A percentile compares a stretch with the other conserved stretches of the same genome.
Evolutionary conservation across 2,797 vertebrate species (phyloP).

Genomic region (Phoxinus dragarum): DNA sequence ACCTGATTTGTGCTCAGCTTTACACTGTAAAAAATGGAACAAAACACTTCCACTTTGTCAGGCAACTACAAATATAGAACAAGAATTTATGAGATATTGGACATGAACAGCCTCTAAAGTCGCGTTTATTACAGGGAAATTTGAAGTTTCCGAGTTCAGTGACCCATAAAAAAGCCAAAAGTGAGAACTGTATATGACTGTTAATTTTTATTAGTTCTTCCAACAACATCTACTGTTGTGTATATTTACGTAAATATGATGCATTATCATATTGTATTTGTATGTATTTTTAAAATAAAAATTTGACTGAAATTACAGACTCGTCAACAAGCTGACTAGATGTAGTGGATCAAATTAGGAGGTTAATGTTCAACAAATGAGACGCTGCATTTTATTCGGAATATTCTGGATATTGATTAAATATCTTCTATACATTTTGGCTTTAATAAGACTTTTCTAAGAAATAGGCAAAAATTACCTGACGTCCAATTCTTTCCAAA

Average conservation of each 20-base stretch:
- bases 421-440: background rate
- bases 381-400: background rate
- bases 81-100: too few relatives aligned
- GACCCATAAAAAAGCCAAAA: background rate
- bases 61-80: too few relatives aligned
- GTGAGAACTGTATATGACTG: background rate
- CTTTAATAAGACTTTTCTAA: background rate
- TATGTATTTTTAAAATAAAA: background rate
- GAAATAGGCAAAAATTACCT: background rate
- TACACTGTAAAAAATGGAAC: background rate
- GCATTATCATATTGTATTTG: background rate
- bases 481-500: background rate
- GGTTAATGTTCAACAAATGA: background rate
- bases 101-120: background rate
- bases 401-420: background rate
- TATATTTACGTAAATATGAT: background rate
- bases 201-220: background rate
- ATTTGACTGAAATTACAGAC: background rate
- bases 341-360: background rate
- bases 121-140: background rate
- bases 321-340: background rate
- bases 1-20: background rate
- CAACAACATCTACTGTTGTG: background rate
- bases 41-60: background rate
- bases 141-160: background rate